phyloP scores from a whole-genome alignment of 2,113 vertebrate genomes.

The Stigmatopora nigra region DNA sequence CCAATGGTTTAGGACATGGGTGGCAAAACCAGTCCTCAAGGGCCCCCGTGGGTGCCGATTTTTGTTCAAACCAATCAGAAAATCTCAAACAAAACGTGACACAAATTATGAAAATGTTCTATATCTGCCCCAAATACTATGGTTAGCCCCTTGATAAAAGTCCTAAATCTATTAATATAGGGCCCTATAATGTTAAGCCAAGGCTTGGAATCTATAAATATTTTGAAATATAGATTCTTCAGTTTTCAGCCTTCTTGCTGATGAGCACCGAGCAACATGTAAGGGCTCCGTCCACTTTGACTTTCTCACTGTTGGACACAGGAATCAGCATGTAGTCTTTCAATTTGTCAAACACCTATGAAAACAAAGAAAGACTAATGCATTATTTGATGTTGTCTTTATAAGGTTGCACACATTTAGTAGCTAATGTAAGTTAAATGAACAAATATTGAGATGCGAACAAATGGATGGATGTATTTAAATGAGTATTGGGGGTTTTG shows the following conservation, averaged over 20 bases:
- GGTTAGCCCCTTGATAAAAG: constrained; percentile 6
- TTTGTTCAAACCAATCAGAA: no score
- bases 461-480: not conserved
- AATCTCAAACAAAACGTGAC: not conserved
- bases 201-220: not conserved
- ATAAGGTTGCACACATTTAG: not conserved
- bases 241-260: constrained; percentile 80
- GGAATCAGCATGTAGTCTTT: constrained; percentile 95
- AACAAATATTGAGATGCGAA: not conserved
- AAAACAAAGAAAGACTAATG: constrained; percentile 6
- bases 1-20: no score
- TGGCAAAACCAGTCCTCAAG: no score
- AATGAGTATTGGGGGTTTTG: not conserved
- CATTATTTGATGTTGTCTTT: not conserved
- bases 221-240: constrained; percentile 42
- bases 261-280: constrained; percentile 89
- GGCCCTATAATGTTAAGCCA: not conserved
- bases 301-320: constrained; percentile 75
- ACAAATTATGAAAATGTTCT: not conserved
- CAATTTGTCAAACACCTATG: constrained; percentile 89
- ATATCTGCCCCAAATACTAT: not conserved
- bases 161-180: not conserved
- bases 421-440: not conserved
- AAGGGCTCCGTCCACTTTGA: constrained; percentile 84
- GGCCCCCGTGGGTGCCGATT: no score